Evolutionary conservation across 1,140 invertebrate genomes (phyloP).

Genomic region (Bathynomus jamesi): DNA sequence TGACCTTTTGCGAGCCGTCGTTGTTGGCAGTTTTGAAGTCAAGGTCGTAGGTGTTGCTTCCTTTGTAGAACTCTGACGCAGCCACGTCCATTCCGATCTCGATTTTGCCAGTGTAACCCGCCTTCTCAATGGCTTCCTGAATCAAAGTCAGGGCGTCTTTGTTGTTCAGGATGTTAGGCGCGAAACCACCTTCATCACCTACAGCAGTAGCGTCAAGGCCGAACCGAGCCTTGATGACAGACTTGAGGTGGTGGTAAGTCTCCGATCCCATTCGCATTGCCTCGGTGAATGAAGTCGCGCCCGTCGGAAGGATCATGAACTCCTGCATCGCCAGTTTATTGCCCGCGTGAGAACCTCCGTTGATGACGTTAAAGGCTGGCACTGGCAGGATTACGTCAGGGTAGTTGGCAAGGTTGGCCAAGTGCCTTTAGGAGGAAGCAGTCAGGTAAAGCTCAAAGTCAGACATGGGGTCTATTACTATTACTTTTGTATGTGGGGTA

Average conservation of each 20-base stretch:
- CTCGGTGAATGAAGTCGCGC: slow-evolving; percentile 83
- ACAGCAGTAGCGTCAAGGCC: slow-evolving; percentile 94
- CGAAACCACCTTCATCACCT: slow-evolving; percentile 98
- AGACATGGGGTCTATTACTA: too few relatives aligned
- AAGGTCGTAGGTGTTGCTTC: slow-evolving; percentile 80
- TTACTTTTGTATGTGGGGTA: too few relatives aligned
- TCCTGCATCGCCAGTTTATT: slow-evolving; percentile 98
- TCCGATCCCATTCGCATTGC: slow-evolving; percentile 98
- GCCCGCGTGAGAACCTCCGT: slow-evolving; percentile 96
- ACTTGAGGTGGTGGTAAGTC: slow-evolving; percentile 91
- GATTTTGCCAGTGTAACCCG: slow-evolving; percentile 84
- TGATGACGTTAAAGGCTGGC: slow-evolving; percentile 98
- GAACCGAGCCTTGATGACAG: slow-evolving; percentile 88
- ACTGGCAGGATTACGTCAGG: slow-evolving; percentile 83
- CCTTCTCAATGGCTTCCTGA: slow-evolving; percentile 80
- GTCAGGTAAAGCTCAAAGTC: too few relatives aligned
- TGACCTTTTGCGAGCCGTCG: slow-evolving; percentile 56
- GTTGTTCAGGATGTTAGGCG: slow-evolving; percentile 93
- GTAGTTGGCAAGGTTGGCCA: slow-evolving; percentile 87
- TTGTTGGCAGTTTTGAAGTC: slow-evolving; percentile 96
- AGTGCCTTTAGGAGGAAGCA: slow-evolving; percentile 62
- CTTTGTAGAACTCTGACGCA: slow-evolving; percentile 82
- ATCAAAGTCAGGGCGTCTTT: slow-evolving; percentile 83
- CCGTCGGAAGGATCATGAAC: slow-evolving; percentile 89
- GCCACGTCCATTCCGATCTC: slow-evolving; percentile 99